These are phyloP conservation scores for Drosophila pseudotakahashii DNA, from an alignment of 2,888 invertebrate species.

Conservation along the genomic window DNA sequence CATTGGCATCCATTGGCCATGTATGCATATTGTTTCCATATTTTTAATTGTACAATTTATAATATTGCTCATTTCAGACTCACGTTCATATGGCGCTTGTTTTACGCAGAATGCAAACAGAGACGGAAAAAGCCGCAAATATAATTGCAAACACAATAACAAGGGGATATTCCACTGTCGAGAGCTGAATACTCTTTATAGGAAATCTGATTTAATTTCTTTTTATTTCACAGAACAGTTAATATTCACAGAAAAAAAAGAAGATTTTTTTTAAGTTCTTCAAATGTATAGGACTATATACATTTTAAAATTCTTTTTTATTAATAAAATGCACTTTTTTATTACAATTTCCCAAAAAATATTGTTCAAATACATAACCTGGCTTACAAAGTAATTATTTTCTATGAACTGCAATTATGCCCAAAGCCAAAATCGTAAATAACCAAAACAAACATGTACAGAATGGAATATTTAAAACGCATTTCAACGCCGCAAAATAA, in stretches of 20 bases:
- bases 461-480: conserved; percentile 18
- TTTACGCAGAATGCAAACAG: conserved; percentile 12
- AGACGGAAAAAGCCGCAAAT: conserved; percentile 24
- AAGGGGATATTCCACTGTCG: background rate
- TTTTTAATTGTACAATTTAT: conserved; percentile 33
- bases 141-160: conserved; percentile 13
- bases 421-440: conserved; percentile 15
- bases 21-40: conserved; percentile 6
- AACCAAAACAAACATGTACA: conserved; percentile 8
- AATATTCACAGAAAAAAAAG: background rate
- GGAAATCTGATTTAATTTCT: background rate
- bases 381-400: background rate
- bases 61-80: conserved; percentile 5
- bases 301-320: no score
- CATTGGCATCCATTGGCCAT: conserved; percentile 15
- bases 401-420: conserved; percentile 6
- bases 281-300: no score
- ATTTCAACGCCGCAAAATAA: conserved; percentile 22
- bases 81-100: conserved; percentile 8
- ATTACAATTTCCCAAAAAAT: background rate
- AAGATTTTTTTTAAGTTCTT: background rate
- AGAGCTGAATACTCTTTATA: conserved; percentile 9
- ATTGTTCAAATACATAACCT: background rate
- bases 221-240: no score
- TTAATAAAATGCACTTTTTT: no score